phyloP scores from a whole-genome alignment of 2,888 invertebrate genomes.

The Stenurella melanura region DNA sequence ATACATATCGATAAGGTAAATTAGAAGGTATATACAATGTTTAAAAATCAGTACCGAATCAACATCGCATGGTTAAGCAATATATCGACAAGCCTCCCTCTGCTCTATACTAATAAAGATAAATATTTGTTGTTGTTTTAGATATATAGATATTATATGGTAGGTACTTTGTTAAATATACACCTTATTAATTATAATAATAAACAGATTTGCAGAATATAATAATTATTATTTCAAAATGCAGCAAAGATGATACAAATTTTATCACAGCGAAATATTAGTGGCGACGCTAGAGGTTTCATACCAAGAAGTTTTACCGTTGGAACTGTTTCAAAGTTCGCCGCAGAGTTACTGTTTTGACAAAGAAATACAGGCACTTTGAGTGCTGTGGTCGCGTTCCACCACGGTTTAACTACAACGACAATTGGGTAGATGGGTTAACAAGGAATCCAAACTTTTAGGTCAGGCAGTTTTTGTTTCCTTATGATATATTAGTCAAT shows the following conservation, averaged over 20 bases:
- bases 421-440: not conserved
- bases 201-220: too few species aligned
- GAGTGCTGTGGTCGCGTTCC: not conserved
- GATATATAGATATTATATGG: too few species aligned
- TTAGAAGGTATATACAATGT: too few species aligned
- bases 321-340: slow-evolving; percentile 1
- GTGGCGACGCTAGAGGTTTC: not conserved
- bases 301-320: not conserved
- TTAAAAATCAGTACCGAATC: too few species aligned
- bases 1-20: too few species aligned
- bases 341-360: not conserved
- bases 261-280: not conserved
- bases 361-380: not conserved
- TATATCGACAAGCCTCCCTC: too few species aligned
- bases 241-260: not conserved
- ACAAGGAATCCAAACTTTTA: not conserved
- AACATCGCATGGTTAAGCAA: too few species aligned
- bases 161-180: too few species aligned
- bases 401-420: not conserved
- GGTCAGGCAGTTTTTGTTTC: not conserved
- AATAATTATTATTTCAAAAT: too few species aligned
- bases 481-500: not conserved
- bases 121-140: too few species aligned
- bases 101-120: too few species aligned
- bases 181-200: too few species aligned